Evolutionary conservation across 1,140 invertebrate genomes (phyloP).

Genomic region (Anagrus nilaparvatae): DNA sequence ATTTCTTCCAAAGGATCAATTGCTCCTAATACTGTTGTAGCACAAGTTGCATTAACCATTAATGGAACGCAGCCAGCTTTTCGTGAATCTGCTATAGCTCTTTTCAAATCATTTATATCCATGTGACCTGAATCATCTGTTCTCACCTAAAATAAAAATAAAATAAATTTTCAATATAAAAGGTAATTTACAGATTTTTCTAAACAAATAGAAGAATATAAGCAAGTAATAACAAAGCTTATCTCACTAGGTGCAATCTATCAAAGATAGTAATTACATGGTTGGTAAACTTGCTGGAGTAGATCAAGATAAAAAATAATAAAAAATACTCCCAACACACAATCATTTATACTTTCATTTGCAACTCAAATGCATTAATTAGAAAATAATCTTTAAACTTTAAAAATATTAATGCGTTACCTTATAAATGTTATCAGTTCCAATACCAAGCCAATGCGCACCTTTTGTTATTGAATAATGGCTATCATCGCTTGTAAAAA

Average conservation of each 20-base stretch:
- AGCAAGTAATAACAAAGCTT: neutral
- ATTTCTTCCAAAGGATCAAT: slow-evolving; percentile 72
- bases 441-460: slow-evolving; percentile 71
- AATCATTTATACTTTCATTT: too few species aligned
- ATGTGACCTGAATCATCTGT: slow-evolving; percentile 59
- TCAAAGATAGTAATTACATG: too few species aligned
- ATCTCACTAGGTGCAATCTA: neutral
- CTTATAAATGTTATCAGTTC: slow-evolving; percentile 51
- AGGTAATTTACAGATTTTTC: too few species aligned
- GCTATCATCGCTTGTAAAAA: slow-evolving; percentile 70
- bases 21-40: slow-evolving; percentile 70
- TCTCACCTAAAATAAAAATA: slow-evolving; percentile 49
- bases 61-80: slow-evolving; percentile 46
- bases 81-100: slow-evolving; percentile 41
- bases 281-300: too few species aligned
- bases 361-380: too few species aligned
- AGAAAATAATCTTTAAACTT: too few species aligned
- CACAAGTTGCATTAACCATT: slow-evolving; percentile 63
- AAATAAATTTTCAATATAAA: slow-evolving; percentile 3
- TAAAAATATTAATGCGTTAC: slow-evolving; percentile 17
- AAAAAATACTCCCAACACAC: too few species aligned
- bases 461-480: slow-evolving; percentile 83
- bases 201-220: neutral
- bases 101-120: slow-evolving; percentile 46
- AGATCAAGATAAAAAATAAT: too few species aligned